These are phyloP conservation scores for Cepaea hortensis DNA, from an alignment of 2,888 invertebrate species.

Conservation along the genomic window DNA sequence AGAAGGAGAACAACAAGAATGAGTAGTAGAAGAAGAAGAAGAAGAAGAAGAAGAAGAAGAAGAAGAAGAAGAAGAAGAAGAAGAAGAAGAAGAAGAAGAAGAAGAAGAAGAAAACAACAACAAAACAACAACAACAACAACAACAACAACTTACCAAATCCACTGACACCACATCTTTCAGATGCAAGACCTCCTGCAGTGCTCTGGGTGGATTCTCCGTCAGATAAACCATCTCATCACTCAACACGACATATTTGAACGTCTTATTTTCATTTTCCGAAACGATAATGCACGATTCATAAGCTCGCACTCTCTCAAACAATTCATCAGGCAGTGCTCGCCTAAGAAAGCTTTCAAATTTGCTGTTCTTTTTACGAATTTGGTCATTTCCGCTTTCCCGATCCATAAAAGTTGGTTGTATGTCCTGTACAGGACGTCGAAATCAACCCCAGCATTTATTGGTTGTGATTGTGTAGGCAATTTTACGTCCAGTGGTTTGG, in stretches of 20 bases:
- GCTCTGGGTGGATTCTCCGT: slow-evolving; percentile 75
- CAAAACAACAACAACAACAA: background rate
- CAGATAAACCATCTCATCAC: slow-evolving; percentile 74
- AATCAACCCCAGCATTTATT: too few species aligned
- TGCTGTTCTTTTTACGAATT: slow-evolving; percentile 72
- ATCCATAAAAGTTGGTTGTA: slow-evolving; percentile 59
- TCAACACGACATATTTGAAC: slow-evolving; percentile 73
- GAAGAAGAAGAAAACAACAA: background rate
- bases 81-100: background rate
- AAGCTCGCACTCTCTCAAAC: slow-evolving; percentile 71
- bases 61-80: background rate
- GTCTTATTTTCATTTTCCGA: slow-evolving; percentile 74
- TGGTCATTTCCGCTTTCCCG: slow-evolving; percentile 59
- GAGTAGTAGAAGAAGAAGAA: background rate
- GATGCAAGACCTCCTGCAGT: slow-evolving; percentile 66
- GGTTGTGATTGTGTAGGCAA: too few species aligned
- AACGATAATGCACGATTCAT: slow-evolving; percentile 74
- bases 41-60: background rate
- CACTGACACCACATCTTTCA: slow-evolving; percentile 71
- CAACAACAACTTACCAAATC: slow-evolving; percentile 67
- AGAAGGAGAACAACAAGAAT: slow-evolving; percentile 8
- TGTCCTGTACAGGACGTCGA: too few species aligned
- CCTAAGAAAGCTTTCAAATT: slow-evolving; percentile 74
- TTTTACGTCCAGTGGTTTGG: too few species aligned
- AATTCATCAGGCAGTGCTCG: slow-evolving; percentile 69